A percentile compares a stretch with the other conserved stretches of the same genome.
Conservation (phyloP, 2,113 vertebrate genomes). For the Ophthalmolycus amberensis region DNA sequence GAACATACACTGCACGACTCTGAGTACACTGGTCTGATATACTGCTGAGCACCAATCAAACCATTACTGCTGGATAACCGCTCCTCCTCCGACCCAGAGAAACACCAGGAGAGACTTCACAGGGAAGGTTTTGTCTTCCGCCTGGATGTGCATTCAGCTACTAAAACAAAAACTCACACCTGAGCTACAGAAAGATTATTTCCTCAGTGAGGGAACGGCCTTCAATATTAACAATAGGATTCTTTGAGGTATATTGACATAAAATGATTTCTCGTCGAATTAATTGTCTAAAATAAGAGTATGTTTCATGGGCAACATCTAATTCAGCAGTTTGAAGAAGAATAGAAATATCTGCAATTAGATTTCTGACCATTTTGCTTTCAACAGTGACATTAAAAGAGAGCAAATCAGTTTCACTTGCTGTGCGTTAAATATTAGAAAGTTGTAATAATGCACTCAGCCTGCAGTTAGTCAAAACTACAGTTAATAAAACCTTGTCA, state of each 20-base stretch:
- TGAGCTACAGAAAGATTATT: slow-evolving; percentile 50
- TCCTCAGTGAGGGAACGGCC: slow-evolving; percentile 44
- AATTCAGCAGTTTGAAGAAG: background rate
- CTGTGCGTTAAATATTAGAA: background rate
- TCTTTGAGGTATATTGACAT: slow-evolving; percentile 37
- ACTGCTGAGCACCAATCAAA: slow-evolving; percentile 17
- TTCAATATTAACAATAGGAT: slow-evolving; percentile 46
- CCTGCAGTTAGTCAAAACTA: background rate
- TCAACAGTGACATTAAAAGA: background rate
- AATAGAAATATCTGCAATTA: background rate
- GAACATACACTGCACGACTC: background rate
- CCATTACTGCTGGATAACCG: slow-evolving; percentile 34
- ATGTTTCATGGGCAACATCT: background rate
- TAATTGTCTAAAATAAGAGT: slow-evolving; percentile 22
- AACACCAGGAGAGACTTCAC: slow-evolving; percentile 39
- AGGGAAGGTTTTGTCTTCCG: slow-evolving; percentile 48
- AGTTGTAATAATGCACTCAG: background rate
- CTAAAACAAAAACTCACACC: slow-evolving; percentile 56
- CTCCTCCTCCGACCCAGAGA: slow-evolving; percentile 21
- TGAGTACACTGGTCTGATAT: background rate
- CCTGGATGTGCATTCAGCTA: slow-evolving; percentile 67
- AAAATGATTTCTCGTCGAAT: slow-evolving; percentile 42
- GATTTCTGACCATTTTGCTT: slow-evolving; percentile 2
- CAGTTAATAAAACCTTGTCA: background rate
- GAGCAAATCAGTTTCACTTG: background rate